Evolutionary conservation across 2,888 invertebrate genomes (phyloP).

Genomic region (Tachina lurida): DNA sequence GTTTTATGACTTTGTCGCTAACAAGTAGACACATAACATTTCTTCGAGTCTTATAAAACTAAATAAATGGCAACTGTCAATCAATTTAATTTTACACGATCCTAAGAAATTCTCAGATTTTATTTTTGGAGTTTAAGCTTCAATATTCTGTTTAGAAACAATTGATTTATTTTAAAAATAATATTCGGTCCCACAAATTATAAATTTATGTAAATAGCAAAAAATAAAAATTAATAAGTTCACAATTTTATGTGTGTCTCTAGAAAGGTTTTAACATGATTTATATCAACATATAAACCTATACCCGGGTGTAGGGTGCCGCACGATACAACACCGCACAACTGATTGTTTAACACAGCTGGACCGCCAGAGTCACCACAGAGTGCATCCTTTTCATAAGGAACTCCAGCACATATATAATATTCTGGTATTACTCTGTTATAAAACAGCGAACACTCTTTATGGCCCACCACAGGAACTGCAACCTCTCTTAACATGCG

Average conservation of each 20-base stretch:
- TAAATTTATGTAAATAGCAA: neutral
- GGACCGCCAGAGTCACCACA: constrained; percentile 9
- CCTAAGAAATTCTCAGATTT: too few relatives aligned
- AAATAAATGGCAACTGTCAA: too few relatives aligned
- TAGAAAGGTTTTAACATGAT: neutral
- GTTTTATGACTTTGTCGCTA: too few relatives aligned
- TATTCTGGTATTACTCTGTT: neutral
- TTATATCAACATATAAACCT: constrained; percentile 14
- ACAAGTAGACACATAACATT: too few relatives aligned
- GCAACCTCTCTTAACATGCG: neutral
- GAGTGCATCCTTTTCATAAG: neutral
- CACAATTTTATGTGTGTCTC: neutral
- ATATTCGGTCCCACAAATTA: neutral
- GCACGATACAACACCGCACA: constrained; percentile 7
- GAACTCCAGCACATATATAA: constrained; percentile 8
- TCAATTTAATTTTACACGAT: too few relatives aligned
- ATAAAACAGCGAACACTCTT: neutral
- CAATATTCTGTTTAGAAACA: too few relatives aligned
- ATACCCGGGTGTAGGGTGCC: neutral
- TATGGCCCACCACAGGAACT: neutral
- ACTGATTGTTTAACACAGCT: neutral
- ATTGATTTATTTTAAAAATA: too few relatives aligned
- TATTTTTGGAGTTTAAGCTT: too few relatives aligned
- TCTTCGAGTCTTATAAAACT: too few relatives aligned
- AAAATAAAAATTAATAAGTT: neutral